Conservation (phyloP, 1,140 invertebrate genomes). For the Drosophila nannoptera region DNA sequence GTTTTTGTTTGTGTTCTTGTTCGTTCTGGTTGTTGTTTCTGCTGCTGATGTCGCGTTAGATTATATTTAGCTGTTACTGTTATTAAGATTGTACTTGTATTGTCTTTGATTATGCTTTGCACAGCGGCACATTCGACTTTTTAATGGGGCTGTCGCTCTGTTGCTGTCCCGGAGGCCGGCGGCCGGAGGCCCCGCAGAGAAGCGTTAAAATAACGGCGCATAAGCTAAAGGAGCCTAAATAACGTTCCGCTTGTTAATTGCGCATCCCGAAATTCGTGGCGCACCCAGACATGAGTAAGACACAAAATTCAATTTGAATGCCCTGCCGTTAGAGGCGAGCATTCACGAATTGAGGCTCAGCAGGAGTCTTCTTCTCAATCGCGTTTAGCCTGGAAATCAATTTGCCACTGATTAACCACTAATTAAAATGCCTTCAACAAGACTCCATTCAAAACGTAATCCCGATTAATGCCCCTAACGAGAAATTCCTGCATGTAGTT, state of each 20-base stretch:
- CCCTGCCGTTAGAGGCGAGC: background rate
- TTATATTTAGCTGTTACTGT: slow-evolving; percentile 19
- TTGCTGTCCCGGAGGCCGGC: background rate
- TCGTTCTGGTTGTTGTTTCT: background rate
- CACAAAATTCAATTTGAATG: background rate
- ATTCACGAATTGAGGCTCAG: background rate
- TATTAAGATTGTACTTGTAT: slow-evolving; percentile 6
- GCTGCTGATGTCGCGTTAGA: slow-evolving; percentile 8
- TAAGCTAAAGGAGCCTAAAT: slow-evolving; percentile 11
- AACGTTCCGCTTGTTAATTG: background rate
- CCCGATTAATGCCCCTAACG: slow-evolving; percentile 23
- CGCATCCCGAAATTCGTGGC: background rate
- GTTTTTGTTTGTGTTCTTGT: too few species aligned
- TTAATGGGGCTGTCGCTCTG: slow-evolving; percentile 15
- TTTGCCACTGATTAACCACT: slow-evolving; percentile 33
- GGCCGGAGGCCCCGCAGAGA: too few species aligned
- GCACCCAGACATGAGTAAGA: background rate
- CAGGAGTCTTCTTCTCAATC: background rate
- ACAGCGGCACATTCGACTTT: background rate
- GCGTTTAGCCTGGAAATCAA: slow-evolving; percentile 27
- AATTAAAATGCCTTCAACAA: slow-evolving; percentile 38
- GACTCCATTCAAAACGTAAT: slow-evolving; percentile 34
- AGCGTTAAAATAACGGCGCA: background rate
- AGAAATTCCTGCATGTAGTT: too few species aligned
- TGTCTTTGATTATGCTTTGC: slow-evolving; percentile 11